Conservation (phyloP, 2,797 vertebrate species). For the Silurus lanzhouensis region DNA sequence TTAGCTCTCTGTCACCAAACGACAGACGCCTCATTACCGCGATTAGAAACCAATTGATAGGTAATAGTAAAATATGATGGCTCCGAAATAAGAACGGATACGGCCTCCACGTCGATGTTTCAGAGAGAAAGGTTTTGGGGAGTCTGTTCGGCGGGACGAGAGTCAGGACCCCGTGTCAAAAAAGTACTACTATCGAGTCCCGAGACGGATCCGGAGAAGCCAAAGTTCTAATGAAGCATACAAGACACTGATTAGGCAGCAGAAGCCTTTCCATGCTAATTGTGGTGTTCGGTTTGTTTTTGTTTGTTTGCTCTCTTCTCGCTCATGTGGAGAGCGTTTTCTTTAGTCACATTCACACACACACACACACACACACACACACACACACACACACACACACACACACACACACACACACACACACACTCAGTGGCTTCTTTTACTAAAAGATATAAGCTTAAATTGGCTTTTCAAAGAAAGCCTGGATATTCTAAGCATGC, state of each 20-base stretch:
- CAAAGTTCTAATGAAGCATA: slow-evolving; percentile 51
- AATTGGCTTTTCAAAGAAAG: slow-evolving; percentile 64
- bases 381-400: slow-evolving; percentile 32
- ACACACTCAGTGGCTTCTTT: slow-evolving; percentile 47
- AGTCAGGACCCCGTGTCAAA: slow-evolving; percentile 38
- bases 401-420: background rate
- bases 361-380: slow-evolving; percentile 22
- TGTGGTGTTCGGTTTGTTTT: slow-evolving; percentile 46
- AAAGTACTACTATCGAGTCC: slow-evolving; percentile 26
- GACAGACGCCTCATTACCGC: slow-evolving; percentile 82
- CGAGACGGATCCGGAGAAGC: slow-evolving; percentile 42
- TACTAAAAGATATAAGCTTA: slow-evolving; percentile 60
- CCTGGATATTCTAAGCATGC: slow-evolving; percentile 71
- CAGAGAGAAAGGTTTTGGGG: background rate
- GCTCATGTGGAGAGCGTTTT: slow-evolving; percentile 33
- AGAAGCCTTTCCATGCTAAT: slow-evolving; percentile 40
- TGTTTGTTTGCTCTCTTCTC: slow-evolving; percentile 44
- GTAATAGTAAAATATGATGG: slow-evolving; percentile 86
- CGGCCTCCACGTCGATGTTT: slow-evolving; percentile 44
- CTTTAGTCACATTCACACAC: slow-evolving; percentile 33
- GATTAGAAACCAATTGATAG: slow-evolving; percentile 88
- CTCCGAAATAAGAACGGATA: slow-evolving; percentile 75
- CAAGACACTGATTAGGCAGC: slow-evolving; percentile 53
- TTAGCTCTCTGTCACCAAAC: slow-evolving; percentile 82
- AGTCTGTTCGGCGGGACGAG: slow-evolving; percentile 1